These are phyloP conservation scores for Desmophyllum pertusum DNA, from an alignment of 92 coral and sea anemone species.

Conservation along the genomic window DNA sequence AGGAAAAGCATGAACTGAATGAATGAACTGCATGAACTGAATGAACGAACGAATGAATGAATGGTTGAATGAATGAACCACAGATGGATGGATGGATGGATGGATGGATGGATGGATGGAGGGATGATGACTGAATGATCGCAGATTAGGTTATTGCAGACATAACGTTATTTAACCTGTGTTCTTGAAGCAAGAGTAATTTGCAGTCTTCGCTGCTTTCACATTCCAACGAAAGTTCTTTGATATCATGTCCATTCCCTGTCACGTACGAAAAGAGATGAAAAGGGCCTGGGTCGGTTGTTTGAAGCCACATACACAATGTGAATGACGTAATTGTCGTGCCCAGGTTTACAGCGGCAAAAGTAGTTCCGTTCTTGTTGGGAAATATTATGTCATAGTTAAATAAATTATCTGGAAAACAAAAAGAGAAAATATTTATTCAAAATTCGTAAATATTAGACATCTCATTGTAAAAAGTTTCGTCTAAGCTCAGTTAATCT, in stretches of 20 bases:
- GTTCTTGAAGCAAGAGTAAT: not conserved
- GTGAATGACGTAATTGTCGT: not conserved
- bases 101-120: too few species aligned
- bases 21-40: too few species aligned
- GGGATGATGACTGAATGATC: too few species aligned
- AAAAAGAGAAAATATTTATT: not conserved
- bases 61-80: too few species aligned
- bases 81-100: too few species aligned
- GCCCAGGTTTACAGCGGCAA: not conserved
- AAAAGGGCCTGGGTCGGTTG: not conserved
- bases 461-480: too few species aligned
- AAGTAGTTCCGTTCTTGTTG: not conserved
- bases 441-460: too few species aligned
- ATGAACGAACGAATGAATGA: too few species aligned
- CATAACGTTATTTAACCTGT: too few species aligned
- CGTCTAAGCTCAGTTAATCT: too few species aligned
- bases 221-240: not conserved
- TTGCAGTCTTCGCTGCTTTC: not conserved
- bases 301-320: constrained; percentile 11
- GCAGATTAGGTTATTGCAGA: too few species aligned
- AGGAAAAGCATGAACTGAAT: too few species aligned
- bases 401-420: not conserved
- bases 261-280: constrained; percentile 3
- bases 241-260: not conserved
- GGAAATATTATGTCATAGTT: not conserved